A percentile compares a stretch with the other conserved stretches of the same genome.
Conservation (phyloP, 2,888 invertebrate species). For the Timema podura region DNA sequence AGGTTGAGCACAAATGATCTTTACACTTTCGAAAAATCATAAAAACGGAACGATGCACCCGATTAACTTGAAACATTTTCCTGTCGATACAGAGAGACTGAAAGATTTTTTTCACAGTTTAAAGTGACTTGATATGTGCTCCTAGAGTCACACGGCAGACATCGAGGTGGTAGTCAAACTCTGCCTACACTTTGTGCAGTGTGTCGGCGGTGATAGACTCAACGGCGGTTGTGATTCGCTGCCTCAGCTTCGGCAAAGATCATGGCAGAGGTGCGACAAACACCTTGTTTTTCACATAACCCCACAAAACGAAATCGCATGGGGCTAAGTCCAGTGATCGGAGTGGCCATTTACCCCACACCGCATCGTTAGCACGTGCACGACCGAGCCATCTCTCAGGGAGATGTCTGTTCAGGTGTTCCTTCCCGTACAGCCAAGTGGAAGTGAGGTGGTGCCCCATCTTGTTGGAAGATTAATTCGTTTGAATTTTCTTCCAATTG, state of each 20-base stretch:
- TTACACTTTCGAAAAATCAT: no score
- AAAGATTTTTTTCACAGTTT: background rate
- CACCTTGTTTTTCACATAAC: conserved; percentile 9
- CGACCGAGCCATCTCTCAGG: background rate
- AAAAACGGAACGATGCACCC: no score
- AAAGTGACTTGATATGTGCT: conserved; percentile 9
- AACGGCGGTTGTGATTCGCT: background rate
- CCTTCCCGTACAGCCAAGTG: conserved; percentile 1
- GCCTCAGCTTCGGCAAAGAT: conserved; percentile 10
- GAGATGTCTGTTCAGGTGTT: conserved; percentile 7
- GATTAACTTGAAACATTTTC: no score
- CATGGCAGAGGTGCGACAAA: background rate
- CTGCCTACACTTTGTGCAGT: conserved; percentile 5
- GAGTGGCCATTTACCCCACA: background rate
- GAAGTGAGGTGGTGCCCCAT: no score
- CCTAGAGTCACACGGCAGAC: background rate
- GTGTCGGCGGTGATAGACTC: conserved; percentile 16
- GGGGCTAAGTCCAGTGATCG: background rate
- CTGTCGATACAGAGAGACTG: background rate
- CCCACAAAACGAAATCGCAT: background rate
- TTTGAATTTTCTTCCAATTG: no score
- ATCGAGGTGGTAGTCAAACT: background rate
- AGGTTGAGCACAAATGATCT: no score
- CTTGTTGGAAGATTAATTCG: no score
- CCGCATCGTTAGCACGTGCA: background rate